Base-by-base conservation (phyloP, 1,140 invertebrate genomes). In the Laupala kohalensis region DNA sequence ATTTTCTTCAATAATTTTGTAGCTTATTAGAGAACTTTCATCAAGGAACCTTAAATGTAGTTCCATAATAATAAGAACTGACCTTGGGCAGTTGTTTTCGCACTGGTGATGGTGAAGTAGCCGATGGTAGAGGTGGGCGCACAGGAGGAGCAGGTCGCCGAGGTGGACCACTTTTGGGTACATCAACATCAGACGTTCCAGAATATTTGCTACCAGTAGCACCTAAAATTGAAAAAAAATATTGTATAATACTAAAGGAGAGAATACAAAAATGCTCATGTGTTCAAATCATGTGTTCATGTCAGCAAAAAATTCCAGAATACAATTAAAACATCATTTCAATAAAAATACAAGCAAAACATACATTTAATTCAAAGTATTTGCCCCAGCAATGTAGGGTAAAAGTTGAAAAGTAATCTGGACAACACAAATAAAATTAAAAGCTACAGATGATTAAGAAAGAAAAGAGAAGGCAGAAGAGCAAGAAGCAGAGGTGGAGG, bases 131-230 rank as follows among this genome's bases (percentile, higher is more conserved):
- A 29, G 72, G 72, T 5, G 72, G 72, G 19, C 72, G 63, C 23
- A 66, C 28, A 9, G 67, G 30, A 24, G 72, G 70, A 19, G 72
- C 70, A 24, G 71, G 71, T 53, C 74, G 75, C 79, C 80, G 23
- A 76, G 80, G 30, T 76, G 82, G 75, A 79, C 82, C 25, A 78
- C 78, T 64, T 24, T n/a, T 23, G 19, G 19, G 28, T 64, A n/a
- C 5, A 26, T 26, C 65, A 13, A 37, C 3, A 37, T 69, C 64
- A 24, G 25, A 15, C 4, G n/a, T 30, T 68, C 29, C 29, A 24
- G 67, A 3, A 66, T 13, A 5, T 19, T 30, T 67, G 15, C 13
- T 6, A 67, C 6, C 19, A 6, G 12, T 72, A 9, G 6, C 53
- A 28, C 27, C 4, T 5, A 37, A 25, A 19, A 27, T 25, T 68